A percentile compares a stretch with the other conserved stretches of the same genome.
These are phyloP conservation scores for Plectrocnemia conspersa DNA, from an alignment of 1,140 invertebrate species.

Conservation along the genomic window DNA sequence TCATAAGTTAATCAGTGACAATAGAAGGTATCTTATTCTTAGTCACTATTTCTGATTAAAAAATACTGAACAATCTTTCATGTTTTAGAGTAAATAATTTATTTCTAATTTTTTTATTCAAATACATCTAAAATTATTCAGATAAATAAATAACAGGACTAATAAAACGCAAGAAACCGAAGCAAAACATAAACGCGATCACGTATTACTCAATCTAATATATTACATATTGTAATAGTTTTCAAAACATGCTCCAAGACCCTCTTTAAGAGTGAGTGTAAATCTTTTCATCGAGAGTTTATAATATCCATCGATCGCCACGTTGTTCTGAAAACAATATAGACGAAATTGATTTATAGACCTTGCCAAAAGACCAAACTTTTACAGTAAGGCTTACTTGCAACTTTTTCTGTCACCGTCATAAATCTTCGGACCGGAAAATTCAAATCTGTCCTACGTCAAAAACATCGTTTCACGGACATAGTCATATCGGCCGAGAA, in stretches of 20 bases:
- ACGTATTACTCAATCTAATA: background rate
- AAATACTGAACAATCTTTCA: too few relatives aligned
- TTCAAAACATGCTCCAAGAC: background rate
- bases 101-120: background rate
- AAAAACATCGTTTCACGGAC: constrained; percentile 18
- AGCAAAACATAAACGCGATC: background rate
- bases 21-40: too few relatives aligned
- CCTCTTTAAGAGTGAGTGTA: background rate
- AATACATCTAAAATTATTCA: background rate
- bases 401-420: constrained; percentile 21
- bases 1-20: too few relatives aligned
- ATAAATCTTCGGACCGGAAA: constrained; percentile 17
- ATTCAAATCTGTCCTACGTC: constrained; percentile 19
- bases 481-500: constrained; percentile 12
- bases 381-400: constrained; percentile 14
- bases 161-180: too few relatives aligned
- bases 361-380: constrained; percentile 14
- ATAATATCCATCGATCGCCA: constrained; percentile 17
- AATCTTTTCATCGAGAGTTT: constrained; percentile 8
- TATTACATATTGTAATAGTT: background rate
- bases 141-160: background rate
- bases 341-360: constrained; percentile 21
- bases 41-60: too few relatives aligned
- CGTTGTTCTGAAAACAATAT: constrained; percentile 14
- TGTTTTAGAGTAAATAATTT: too few relatives aligned